Base-by-base conservation (phyloP, 30 jellyfish, hydroid and myxozoan genomes). In the Turritopsis dohrnii region DNA sequence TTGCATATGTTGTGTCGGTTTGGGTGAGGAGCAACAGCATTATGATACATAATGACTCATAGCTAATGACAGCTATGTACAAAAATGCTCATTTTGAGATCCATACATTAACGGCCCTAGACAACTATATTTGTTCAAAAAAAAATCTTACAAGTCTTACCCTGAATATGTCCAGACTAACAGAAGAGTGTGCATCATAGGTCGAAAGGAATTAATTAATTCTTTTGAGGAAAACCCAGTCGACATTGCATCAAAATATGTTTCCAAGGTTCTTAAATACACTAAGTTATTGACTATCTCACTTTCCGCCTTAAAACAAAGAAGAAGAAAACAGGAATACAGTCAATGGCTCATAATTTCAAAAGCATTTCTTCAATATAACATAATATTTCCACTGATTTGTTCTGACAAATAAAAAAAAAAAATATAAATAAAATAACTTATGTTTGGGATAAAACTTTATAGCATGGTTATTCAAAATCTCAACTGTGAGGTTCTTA, bases 141-240 rank as follows among this genome's bases (percentile, higher is more conserved):
- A 66, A 1, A 25, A n/a, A 22, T 66, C 29, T 66, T 66, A n/a
- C 16, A 66, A 3, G 18, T 26, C 52, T 16, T 84, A 89, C 96
- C 94, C 81, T 41, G 96, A 89, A 71, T 89, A 88, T 77, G 87
- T 88, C 96, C 96, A 89, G 8, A 89, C 86, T 65, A 89, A 76
- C 27, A 72, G 81, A 22, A 89, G 79, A 18, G 94, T 84, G 53
- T 85, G 96, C 96, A 89, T 84, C 80, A 89, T 72, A 5, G 96
- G 96, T 22, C 86, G 88, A 65, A 89, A 89, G 65, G 53, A 53
- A 8, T 84, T 83, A 1, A 85, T 85, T 81, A 89, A 30, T 21
- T 85, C 94, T 1, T 81, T 21, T 28, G 89, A 79, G 24, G 74
- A 21, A 1, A 53, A 31, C 30, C 88, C 28, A 26, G 52, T 77